Evolutionary conservation across 2,888 invertebrate species (phyloP), one percentile per base, ranked within the genome.

Genomic region (Ceramica pisi): DNA sequence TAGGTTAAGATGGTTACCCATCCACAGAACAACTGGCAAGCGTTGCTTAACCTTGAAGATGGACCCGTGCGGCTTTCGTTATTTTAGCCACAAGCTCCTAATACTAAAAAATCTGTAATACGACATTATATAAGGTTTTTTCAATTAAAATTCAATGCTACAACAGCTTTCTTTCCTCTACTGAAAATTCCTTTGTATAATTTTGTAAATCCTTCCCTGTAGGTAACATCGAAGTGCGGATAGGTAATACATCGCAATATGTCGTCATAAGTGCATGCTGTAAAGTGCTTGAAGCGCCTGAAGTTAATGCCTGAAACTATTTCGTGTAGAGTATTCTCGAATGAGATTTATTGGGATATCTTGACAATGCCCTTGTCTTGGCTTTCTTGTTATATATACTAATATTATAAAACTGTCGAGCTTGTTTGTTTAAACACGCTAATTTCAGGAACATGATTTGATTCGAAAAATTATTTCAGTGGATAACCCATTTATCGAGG

Each of bases 271-370:
- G 74, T 70, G 21, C 38, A 57, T 21, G 26, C 60, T 61, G 19
- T 5, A 23, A n/a, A 77, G 78, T 77, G 71, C 61, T 77, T 55
- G 26, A 70, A 75, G 16, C 35, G 78, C 74, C 56, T 31, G 56
- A 61, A 77, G 60, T 51, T 38, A 61, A 23, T 31, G 19, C 12
- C 8, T 31, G 35, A 38, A 61, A 56, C 68, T 48, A 56, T 61
- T 44, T 55, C 35, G n/a, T 56, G 21, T 16, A 51, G 35, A 38
- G 44, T 55, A 26, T 48, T 41, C 16, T 35, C 31, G 35, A 6
- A 41, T 50, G 35, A 26, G 14, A 56, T 60, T 76, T 76, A 53
- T 59, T 76, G 48, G 31, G 16, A 76, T 38, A 8, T 68, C 26
- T 75, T n/a, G 23, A 48, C 14, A 14, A 26, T 56, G 16, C 48